Conservation (phyloP, 2,888 invertebrate genomes). For the Steinernema scapterisci region DNA sequence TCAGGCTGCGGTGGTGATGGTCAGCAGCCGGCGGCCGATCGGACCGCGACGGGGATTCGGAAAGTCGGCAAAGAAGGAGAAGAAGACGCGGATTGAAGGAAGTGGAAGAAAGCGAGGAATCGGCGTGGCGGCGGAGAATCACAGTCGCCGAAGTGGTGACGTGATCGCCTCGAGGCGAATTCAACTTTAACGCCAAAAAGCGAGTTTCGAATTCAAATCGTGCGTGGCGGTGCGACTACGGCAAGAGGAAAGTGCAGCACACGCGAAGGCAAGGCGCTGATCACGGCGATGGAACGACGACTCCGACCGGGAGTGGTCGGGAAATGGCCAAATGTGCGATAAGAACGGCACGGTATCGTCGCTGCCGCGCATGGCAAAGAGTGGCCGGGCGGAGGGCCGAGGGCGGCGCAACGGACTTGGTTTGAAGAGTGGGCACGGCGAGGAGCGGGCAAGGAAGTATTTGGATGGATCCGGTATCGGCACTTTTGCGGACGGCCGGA, state of each 20-base stretch:
- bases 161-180: conserved; percentile 13
- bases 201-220: neutral
- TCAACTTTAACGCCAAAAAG: neutral
- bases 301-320: neutral
- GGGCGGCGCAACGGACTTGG: neutral
- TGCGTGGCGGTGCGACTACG: neutral
- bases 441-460: neutral
- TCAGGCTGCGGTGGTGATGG: neutral
- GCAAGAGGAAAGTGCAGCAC: neutral
- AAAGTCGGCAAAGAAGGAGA: neutral
- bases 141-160: neutral
- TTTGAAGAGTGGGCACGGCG: neutral
- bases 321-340: neutral
- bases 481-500: neutral
- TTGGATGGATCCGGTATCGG: neutral
- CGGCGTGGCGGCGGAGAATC: neutral
- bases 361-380: neutral
- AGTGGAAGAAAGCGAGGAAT: neutral
- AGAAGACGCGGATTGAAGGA: neutral
- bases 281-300: conserved; percentile 13
- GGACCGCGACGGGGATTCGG: neutral
- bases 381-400: neutral
- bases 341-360: conserved; percentile 14
- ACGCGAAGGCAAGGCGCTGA: neutral
- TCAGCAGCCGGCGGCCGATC: neutral